phyloP scores from a whole-genome alignment of 2,888 invertebrate genomes.

The Monoplex corrugatus region DNA sequence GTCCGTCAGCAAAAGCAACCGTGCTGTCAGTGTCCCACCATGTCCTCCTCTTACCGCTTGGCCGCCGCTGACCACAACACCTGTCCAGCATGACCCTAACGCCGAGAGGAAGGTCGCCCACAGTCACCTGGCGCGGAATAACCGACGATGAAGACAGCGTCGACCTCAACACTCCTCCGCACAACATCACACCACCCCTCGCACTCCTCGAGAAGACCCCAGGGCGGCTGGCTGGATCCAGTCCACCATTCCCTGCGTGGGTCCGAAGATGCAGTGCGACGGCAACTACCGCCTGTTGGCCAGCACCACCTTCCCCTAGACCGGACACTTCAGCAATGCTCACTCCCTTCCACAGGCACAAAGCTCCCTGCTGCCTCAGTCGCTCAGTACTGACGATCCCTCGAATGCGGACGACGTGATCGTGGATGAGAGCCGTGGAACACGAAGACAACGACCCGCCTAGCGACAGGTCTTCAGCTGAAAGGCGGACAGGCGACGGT shows the following conservation, averaged over 20 bases:
- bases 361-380: neutral
- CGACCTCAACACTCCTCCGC: neutral
- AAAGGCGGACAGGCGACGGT: neutral
- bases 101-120: neutral
- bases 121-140: no score
- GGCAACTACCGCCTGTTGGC: slow-evolving; percentile 17
- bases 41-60: neutral
- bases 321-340: no score
- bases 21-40: slow-evolving; percentile 22
- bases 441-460: no score
- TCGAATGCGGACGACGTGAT: neutral
- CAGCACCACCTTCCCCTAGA: slow-evolving; percentile 14
- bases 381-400: neutral
- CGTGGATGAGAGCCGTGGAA: slow-evolving; percentile 19
- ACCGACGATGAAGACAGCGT: neutral
- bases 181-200: neutral
- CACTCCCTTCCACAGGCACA: slow-evolving; percentile 32
- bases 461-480: neutral
- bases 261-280: slow-evolving; percentile 26
- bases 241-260: slow-evolving; percentile 32
- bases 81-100: slow-evolving; percentile 25
- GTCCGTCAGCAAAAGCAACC: slow-evolving; percentile 27
- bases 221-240: slow-evolving; percentile 1
- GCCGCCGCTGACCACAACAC: neutral
- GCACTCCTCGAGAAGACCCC: neutral